phyloP scores from a whole-genome alignment of 2,113 vertebrate genomes.

The Mustelus asterias region DNA sequence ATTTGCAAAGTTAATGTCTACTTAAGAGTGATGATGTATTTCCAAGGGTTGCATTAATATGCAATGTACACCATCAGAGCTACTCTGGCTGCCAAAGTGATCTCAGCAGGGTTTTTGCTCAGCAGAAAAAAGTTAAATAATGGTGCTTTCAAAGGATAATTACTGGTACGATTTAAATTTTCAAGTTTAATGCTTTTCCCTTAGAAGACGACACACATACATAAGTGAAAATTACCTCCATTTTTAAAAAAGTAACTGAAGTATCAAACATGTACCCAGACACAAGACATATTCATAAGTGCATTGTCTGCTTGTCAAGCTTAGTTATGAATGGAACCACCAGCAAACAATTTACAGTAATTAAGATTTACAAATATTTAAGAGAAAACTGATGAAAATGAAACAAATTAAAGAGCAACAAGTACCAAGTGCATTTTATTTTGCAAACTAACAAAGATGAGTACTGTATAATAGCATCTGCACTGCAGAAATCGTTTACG shows the following conservation, averaged over 20 bases:
- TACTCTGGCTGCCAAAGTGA: constrained; percentile 49
- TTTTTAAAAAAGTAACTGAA: neutral
- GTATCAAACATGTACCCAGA: constrained; percentile 18
- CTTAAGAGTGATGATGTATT: constrained; percentile 48
- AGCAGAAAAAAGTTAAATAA: constrained; percentile 39
- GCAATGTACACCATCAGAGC: constrained; percentile 56
- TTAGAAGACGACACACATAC: neutral
- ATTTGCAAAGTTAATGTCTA: constrained; percentile 56
- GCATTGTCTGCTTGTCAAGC: constrained; percentile 18
- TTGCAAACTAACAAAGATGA: neutral
- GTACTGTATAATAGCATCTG: neutral
- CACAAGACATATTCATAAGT: constrained; percentile 25
- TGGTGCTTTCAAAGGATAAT: constrained; percentile 38
- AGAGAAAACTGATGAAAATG: constrained; percentile 4
- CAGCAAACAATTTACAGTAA: constrained; percentile 29
- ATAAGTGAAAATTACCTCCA: constrained; percentile 31
- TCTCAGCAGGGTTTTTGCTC: constrained; percentile 47
- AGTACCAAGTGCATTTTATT: neutral
- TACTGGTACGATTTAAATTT: constrained; percentile 24
- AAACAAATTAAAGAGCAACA: neutral
- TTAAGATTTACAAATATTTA: constrained; percentile 31
- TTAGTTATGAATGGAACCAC: constrained; percentile 18
- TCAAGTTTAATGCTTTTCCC: constrained; percentile 35
- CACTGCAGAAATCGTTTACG: neutral
- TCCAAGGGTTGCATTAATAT: constrained; percentile 53